These are phyloP conservation scores for Tenodera sinensis DNA, from an alignment of 2,888 invertebrate species.

Conservation along the genomic window DNA sequence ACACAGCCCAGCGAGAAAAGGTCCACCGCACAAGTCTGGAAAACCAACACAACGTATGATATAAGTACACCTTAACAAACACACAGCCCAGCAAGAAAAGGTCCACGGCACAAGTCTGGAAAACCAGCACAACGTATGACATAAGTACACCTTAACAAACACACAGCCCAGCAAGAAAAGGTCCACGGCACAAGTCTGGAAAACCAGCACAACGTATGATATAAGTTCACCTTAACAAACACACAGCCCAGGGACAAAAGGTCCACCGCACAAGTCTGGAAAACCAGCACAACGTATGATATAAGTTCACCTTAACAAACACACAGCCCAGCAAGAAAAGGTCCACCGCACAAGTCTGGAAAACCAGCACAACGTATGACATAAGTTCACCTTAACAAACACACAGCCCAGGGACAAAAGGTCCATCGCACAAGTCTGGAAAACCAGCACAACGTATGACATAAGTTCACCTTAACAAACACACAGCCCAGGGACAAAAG, in stretches of 20 bases:
- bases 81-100: constrained; percentile 97
- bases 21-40: constrained; percentile 86
- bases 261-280: constrained; percentile 86
- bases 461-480: too few relatives aligned
- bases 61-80: too few relatives aligned
- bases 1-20: constrained; percentile 97
- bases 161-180: constrained; percentile 97
- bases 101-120: constrained; percentile 86
- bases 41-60: constrained; percentile 14
- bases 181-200: constrained; percentile 86
- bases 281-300: constrained; percentile 16
- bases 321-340: constrained; percentile 97
- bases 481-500: constrained; percentile 97
- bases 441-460: constrained; percentile 16
- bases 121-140: constrained; percentile 16
- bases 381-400: too few relatives aligned
- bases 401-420: constrained; percentile 97
- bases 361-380: constrained; percentile 16
- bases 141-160: too few relatives aligned
- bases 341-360: constrained; percentile 86
- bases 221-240: too few relatives aligned
- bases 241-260: constrained; percentile 97
- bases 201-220: constrained; percentile 16
- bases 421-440: constrained; percentile 86
- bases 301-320: too few relatives aligned